Evolutionary conservation across 2,888 invertebrate species (phyloP).

Genomic region (Erebia palarica): DNA sequence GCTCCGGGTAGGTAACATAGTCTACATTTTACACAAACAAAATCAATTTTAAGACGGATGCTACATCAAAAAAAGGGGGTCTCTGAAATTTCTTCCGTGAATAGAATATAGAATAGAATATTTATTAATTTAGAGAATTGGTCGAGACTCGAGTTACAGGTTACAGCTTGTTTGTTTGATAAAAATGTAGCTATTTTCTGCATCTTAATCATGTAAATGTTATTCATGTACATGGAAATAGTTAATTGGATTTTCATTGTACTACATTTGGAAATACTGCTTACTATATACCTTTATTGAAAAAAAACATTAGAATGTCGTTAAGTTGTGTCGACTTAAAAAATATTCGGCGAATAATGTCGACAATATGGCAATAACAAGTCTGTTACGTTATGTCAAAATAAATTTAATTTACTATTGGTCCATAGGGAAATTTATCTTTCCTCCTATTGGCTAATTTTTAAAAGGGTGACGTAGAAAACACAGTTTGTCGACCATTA

Average conservation of each 20-base stretch:
- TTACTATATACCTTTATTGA: neutral
- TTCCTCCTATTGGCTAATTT: slow-evolving; percentile 44
- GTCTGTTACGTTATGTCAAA: slow-evolving; percentile 57
- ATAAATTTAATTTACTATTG: slow-evolving; percentile 41
- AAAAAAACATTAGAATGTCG: slow-evolving; percentile 37
- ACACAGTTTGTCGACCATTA: slow-evolving; percentile 63
- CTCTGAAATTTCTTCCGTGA: too few relatives aligned
- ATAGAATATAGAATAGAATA: too few relatives aligned
- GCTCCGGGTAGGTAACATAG: too few relatives aligned
- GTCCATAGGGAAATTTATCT: neutral
- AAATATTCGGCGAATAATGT: slow-evolving; percentile 57
- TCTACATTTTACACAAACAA: too few relatives aligned
- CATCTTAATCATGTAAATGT: too few relatives aligned
- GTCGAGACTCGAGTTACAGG: too few relatives aligned
- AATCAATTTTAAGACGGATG: too few relatives aligned
- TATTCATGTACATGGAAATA: too few relatives aligned
- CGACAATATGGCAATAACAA: slow-evolving; percentile 51
- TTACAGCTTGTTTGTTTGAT: too few relatives aligned
- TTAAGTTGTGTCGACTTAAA: slow-evolving; percentile 51
- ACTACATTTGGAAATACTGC: neutral
- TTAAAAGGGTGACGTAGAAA: slow-evolving; percentile 46
- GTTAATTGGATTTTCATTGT: neutral
- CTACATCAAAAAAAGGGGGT: too few relatives aligned
- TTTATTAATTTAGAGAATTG: too few relatives aligned
- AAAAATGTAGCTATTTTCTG: too few relatives aligned